Evolutionary conservation across 92 coral and sea anemone genomes (phyloP).

Genomic region (Actinostola sp.): DNA sequence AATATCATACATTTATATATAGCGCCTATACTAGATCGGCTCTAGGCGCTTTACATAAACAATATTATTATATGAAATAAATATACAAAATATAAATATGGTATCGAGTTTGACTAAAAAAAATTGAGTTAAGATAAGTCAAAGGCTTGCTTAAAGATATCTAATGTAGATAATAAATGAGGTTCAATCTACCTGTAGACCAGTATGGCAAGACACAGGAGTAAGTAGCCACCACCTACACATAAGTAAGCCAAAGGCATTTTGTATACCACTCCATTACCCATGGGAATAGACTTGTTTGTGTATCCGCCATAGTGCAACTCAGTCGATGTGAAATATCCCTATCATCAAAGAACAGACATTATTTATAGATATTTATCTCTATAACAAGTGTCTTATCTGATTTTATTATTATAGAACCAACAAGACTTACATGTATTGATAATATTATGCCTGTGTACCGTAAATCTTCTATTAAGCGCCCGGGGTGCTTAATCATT

Average conservation of each 20-base stretch:
- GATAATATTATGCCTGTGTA: slow-evolving; percentile 5
- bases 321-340: slow-evolving; percentile 84
- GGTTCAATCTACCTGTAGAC: slow-evolving; percentile 74
- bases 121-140: background rate
- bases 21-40: too few relatives aligned
- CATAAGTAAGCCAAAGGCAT: slow-evolving; percentile 92
- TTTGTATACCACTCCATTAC: slow-evolving; percentile 54
- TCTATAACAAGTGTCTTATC: too few relatives aligned
- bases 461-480: background rate
- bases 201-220: slow-evolving; percentile 76
- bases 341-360: slow-evolving; percentile 40
- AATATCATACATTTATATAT: too few relatives aligned
- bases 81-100: too few relatives aligned
- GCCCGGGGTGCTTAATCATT: background rate
- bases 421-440: too few relatives aligned
- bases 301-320: slow-evolving; percentile 89
- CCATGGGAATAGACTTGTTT: slow-evolving; percentile 58
- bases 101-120: too few relatives aligned
- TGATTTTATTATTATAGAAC: too few relatives aligned
- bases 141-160: background rate
- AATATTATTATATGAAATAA: too few relatives aligned
- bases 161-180: background rate
- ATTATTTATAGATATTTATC: background rate
- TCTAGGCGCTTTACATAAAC: too few relatives aligned
- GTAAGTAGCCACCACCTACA: slow-evolving; percentile 85